A percentile compares a stretch with the other conserved stretches of the same genome.
phyloP scores from a whole-genome alignment of 1,140 invertebrate genomes.

The Meloidogyne floridensis region DNA sequence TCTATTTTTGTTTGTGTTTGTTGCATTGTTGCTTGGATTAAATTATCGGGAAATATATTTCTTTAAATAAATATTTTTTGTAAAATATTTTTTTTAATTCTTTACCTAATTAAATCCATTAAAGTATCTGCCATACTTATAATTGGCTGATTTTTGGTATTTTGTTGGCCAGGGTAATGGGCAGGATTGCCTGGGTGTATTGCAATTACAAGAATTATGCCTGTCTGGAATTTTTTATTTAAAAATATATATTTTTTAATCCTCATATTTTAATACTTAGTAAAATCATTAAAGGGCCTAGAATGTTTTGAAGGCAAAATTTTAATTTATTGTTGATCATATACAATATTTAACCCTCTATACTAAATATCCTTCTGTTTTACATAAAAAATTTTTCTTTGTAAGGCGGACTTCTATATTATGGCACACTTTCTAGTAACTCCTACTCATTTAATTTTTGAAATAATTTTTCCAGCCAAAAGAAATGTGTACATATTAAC shows the following conservation, averaged over 20 bases:
- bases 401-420: no score
- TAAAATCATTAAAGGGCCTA: no score
- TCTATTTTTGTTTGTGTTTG: slow-evolving; percentile 49
- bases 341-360: background rate
- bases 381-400: no score
- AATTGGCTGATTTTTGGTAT: slow-evolving; percentile 64
- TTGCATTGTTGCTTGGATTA: slow-evolving; percentile 52
- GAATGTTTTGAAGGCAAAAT: background rate
- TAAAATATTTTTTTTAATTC: background rate
- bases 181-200: slow-evolving; percentile 68
- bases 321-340: no score
- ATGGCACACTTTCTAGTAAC: no score
- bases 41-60: slow-evolving; percentile 64
- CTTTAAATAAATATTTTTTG: slow-evolving; percentile 35
- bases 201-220: slow-evolving; percentile 68
- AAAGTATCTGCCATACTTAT: slow-evolving; percentile 79
- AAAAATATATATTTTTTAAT: background rate
- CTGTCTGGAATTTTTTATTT: slow-evolving; percentile 66
- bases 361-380: background rate
- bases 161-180: slow-evolving; percentile 57
- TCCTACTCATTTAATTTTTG: background rate
- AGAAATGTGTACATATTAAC: no score
- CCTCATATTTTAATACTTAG: no score
- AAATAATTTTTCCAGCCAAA: no score
- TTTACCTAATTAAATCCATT: slow-evolving; percentile 86